Base-by-base conservation (phyloP, 2,888 invertebrate genomes). In the Pristionchus arcanus region DNA sequence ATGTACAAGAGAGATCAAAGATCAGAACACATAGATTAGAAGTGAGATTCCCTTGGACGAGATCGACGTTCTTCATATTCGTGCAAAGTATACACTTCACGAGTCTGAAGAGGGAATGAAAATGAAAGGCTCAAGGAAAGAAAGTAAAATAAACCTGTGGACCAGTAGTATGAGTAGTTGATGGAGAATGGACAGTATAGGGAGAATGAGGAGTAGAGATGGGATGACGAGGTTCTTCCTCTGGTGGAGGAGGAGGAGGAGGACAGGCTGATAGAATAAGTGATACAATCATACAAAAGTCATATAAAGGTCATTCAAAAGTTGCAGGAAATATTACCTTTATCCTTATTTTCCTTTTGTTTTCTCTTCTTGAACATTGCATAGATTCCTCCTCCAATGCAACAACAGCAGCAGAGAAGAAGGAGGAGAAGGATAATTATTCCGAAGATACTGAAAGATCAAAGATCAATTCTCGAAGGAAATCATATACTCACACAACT, bases 351-450 rank as follows among this genome's bases (percentile, higher is more conserved):
- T 66, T 49, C 25, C 71, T 87, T 87, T 7, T 87, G 71, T 28
- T 71, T 87, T 34, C 53, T 87, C 71, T 86, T 86, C 42, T 71
- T 87, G 19, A 87, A 28, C 4, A 87, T 19, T 4, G 68, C 21
- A 9, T 34, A 53, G 28, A 87, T 71, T 49, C 25, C 68, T 49
- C 49, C 87, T 34, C 53, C 71, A 49, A 87, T 87, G 34, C 87
- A 87, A 15, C 87, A 87, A 87, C 87, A 87, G 37, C 87, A 87
- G n/a, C 87, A 87, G 31, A 87, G 71, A 16, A 87, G 71, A 21
- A 87, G 59, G 34, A 87, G 53, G 21, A 87, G n/a, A 16, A 87
- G 49, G 19, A 87, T 28, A 28, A 87, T 71, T 25, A 68, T 49
- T 71, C 87, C 87, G 87, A 71, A 49, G 7, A 68, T 71, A 19